These are phyloP conservation scores for Drosophila stalkeri DNA, from an alignment of 2,888 invertebrate species.

Conservation along the genomic window DNA sequence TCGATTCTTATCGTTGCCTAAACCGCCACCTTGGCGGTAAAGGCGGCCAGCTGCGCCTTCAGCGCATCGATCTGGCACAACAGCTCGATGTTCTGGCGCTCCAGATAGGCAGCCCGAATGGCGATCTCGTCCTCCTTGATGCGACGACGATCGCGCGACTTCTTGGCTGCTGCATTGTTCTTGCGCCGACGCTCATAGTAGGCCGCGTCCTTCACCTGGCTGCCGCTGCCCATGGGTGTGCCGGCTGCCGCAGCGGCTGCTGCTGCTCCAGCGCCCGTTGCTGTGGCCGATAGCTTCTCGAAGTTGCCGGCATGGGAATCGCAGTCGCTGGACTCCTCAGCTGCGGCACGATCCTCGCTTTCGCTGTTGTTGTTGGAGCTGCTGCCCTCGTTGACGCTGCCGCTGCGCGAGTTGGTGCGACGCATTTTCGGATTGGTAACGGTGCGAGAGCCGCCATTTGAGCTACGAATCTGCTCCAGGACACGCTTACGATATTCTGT, in stretches of 20 bases:
- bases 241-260: slow-evolving; percentile 9
- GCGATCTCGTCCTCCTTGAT: slow-evolving; percentile 97
- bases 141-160: slow-evolving; percentile 95
- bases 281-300: slow-evolving; percentile 46
- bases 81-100: slow-evolving; percentile 93
- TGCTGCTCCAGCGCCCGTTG: background rate
- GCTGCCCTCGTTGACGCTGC: slow-evolving; percentile 78
- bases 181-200: slow-evolving; percentile 95
- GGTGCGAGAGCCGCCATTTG: slow-evolving; percentile 87
- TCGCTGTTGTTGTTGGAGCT: slow-evolving; percentile 82
- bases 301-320: slow-evolving; percentile 81
- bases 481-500: slow-evolving; percentile 89
- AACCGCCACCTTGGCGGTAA: slow-evolving; percentile 69
- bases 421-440: slow-evolving; percentile 91
- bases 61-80: slow-evolving; percentile 89
- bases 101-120: slow-evolving; percentile 93
- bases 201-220: slow-evolving; percentile 89
- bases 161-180: slow-evolving; percentile 97
- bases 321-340: slow-evolving; percentile 83
- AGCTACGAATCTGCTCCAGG: slow-evolving; percentile 88
- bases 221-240: slow-evolving; percentile 49
- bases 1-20: slow-evolving; percentile 33
- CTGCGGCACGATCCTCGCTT: slow-evolving; percentile 82
- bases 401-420: slow-evolving; percentile 85
- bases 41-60: slow-evolving; percentile 87